Conservation (phyloP, 1,140 invertebrate species). For the Meloidogyne chitwoodi region DNA sequence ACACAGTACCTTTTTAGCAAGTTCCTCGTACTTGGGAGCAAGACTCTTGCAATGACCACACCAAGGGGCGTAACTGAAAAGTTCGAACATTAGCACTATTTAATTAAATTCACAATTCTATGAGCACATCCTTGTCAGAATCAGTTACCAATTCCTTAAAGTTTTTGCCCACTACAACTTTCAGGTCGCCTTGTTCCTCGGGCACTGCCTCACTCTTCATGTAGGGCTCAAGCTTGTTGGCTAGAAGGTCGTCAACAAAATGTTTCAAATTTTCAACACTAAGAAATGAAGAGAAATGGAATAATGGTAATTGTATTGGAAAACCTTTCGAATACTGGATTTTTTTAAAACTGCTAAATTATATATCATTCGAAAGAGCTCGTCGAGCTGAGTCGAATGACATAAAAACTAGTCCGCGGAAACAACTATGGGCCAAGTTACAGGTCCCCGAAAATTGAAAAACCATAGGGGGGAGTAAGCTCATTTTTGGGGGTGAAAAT, state of each 20-base stretch:
- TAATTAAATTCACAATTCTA: conserved; percentile 70
- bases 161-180: conserved; percentile 87
- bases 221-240: conserved; percentile 80
- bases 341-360: too few relatives aligned
- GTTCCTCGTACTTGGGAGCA: conserved; percentile 84
- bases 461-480: too few relatives aligned
- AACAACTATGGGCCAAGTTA: too few relatives aligned
- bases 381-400: too few relatives aligned
- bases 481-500: too few relatives aligned
- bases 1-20: conserved; percentile 80
- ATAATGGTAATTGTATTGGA: too few relatives aligned
- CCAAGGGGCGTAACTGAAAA: conserved; percentile 81
- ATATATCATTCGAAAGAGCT: too few relatives aligned
- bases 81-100: conserved; percentile 60
- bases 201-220: conserved; percentile 91
- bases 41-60: conserved; percentile 97
- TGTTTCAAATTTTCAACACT: conserved; percentile 78
- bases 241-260: conserved; percentile 82
- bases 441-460: too few relatives aligned
- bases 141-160: conserved; percentile 90
- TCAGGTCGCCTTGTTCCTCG: conserved; percentile 71
- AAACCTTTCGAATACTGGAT: too few relatives aligned
- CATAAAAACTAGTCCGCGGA: too few relatives aligned
- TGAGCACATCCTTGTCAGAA: conserved; percentile 82
- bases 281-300: conserved; percentile 55